Conservation (phyloP, 2,888 invertebrate species). For the Epistrophe grossulariae region DNA sequence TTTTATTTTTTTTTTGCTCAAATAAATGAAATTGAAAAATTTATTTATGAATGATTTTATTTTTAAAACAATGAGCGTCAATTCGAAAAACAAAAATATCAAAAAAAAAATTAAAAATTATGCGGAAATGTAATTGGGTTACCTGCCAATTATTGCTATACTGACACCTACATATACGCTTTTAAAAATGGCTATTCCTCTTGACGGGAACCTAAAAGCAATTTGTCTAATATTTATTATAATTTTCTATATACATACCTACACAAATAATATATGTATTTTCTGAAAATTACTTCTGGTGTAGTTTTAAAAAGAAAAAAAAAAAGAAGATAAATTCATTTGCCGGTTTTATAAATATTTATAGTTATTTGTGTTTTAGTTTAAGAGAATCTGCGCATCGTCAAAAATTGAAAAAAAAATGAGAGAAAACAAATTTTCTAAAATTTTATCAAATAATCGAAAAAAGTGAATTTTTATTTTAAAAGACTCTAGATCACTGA, state of each 20-base stretch:
- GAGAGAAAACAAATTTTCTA: not conserved
- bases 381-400: not conserved
- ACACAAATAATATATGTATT: not conserved
- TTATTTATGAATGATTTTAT: slow-evolving; percentile 27
- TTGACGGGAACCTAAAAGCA: slow-evolving; percentile 53
- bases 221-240: slow-evolving; percentile 38
- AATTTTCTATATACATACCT: not conserved
- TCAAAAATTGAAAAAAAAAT: too few relatives aligned
- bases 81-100: too few relatives aligned
- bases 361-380: not conserved
- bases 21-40: not conserved
- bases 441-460: not conserved
- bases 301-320: not conserved
- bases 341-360: not conserved
- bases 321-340: not conserved
- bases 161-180: slow-evolving; percentile 37
- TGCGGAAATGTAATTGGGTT: slow-evolving; percentile 61
- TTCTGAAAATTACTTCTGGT: slow-evolving; percentile 10
- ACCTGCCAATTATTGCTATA: slow-evolving; percentile 37
- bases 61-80: slow-evolving; percentile 22
- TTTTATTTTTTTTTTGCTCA: too few relatives aligned
- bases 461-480: too few relatives aligned
- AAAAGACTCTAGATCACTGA: too few relatives aligned
- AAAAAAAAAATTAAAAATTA: not conserved
- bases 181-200: slow-evolving; percentile 8